Conservation (phyloP, 2,797 vertebrate species). For the Smutsia gigantea region DNA sequence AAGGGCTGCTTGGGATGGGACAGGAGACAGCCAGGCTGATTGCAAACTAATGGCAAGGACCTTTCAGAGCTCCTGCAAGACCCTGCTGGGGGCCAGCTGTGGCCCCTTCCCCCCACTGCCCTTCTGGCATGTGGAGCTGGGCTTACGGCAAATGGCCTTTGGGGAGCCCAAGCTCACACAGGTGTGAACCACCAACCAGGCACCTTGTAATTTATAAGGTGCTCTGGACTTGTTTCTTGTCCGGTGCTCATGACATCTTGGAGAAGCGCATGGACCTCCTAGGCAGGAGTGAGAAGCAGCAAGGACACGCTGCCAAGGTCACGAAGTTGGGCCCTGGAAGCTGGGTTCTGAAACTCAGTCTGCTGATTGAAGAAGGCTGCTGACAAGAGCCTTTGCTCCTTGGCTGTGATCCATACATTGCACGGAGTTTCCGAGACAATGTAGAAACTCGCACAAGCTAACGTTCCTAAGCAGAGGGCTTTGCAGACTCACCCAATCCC, state of each 20-base stretch:
- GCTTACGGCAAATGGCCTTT: background rate
- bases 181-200: background rate
- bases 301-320: fast-evolving
- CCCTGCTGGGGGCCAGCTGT: fast-evolving
- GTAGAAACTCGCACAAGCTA: fast-evolving
- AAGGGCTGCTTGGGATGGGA: no score
- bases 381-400: background rate
- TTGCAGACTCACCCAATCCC: background rate
- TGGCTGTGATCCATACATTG: fast-evolving
- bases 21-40: background rate
- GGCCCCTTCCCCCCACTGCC: no score
- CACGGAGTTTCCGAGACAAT: background rate
- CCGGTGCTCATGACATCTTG: fast-evolving
- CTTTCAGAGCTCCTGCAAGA: fast-evolving
- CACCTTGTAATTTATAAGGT: fast-evolving
- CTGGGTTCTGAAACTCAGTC: background rate
- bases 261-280: background rate
- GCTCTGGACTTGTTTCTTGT: background rate
- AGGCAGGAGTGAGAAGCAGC: fast-evolving
- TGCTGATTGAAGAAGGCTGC: background rate
- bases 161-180: background rate
- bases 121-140: fast-evolving
- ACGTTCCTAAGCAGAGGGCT: background rate
- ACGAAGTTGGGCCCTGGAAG: background rate
- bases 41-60: background rate